Evolutionary conservation across 1,140 invertebrate genomes (phyloP).

Genomic region (Scylla paramamosain): DNA sequence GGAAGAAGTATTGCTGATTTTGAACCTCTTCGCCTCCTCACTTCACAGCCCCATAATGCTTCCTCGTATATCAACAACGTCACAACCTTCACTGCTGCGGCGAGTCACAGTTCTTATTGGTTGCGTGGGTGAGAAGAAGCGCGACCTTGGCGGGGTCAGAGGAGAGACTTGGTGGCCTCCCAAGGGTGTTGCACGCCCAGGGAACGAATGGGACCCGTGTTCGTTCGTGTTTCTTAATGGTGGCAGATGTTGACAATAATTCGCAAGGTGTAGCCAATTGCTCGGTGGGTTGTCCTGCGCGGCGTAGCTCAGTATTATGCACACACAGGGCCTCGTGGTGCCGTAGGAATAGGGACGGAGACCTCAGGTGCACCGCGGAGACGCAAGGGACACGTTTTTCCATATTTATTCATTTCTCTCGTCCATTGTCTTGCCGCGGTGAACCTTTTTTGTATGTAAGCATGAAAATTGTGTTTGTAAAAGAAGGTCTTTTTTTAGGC

Average conservation of each 20-base stretch:
- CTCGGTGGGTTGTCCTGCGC: background rate
- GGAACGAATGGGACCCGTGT: background rate
- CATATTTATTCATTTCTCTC: background rate
- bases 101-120: background rate
- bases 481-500: background rate
- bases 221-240: constrained; percentile 14
- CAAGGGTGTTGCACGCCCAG: background rate
- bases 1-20: too few species aligned
- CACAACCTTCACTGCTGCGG: background rate
- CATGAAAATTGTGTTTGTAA: background rate
- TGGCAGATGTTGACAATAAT: constrained; percentile 45
- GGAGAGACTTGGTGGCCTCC: constrained; percentile 7
- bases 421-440: background rate
- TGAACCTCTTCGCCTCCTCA: background rate
- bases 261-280: constrained; percentile 44
- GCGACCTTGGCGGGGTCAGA: constrained; percentile 4
- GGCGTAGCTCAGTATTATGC: constrained; percentile 18
- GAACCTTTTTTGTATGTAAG: background rate
- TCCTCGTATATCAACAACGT: background rate
- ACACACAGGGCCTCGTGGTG: constrained; percentile 31
- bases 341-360: background rate
- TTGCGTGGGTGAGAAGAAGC: background rate
- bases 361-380: background rate
- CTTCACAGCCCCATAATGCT: background rate
- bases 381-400: background rate